These are phyloP conservation scores for Zeugodacus cucurbitae DNA, from an alignment of 1,140 invertebrate genomes.

Conservation along the genomic window DNA sequence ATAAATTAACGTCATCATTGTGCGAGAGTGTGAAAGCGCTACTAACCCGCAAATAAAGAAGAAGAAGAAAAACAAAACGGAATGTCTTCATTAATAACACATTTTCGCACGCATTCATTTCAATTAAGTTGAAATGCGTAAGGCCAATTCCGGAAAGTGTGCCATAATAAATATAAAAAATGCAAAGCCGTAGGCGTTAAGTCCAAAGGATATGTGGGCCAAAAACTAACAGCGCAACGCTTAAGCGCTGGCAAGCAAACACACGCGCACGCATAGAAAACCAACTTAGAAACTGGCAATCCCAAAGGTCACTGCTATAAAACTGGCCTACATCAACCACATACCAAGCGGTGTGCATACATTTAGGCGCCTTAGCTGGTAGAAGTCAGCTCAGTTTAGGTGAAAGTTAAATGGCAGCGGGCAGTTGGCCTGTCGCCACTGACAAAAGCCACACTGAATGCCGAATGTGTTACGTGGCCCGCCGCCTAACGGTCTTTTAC, in stretches of 20 bases:
- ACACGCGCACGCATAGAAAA: not conserved
- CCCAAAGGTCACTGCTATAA: not conserved
- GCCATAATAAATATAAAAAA: not conserved
- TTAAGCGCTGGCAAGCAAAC: not conserved
- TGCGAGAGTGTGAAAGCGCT: not conserved
- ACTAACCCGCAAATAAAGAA: not conserved
- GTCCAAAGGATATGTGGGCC: not conserved
- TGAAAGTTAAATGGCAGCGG: not conserved
- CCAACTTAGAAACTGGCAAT: not conserved
- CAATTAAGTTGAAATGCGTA: constrained; percentile 20
- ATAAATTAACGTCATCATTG: not conserved
- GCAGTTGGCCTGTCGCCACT: not conserved
- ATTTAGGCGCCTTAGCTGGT: not conserved
- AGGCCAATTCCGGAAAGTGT: not conserved
- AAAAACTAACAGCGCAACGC: not conserved
- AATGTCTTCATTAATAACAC: constrained; percentile 6
- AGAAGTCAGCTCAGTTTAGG: not conserved
- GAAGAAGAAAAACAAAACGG: not conserved
- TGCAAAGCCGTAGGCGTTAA: not conserved
- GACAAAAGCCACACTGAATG: not conserved
- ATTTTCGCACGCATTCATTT: constrained; percentile 26
- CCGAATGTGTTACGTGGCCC: not conserved
- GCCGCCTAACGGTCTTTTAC: not conserved
- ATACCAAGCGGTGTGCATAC: not conserved
- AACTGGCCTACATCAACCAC: not conserved